Evolutionary conservation across 2,797 vertebrate genomes (phyloP).

Genomic region (Alauda arvensis): DNA sequence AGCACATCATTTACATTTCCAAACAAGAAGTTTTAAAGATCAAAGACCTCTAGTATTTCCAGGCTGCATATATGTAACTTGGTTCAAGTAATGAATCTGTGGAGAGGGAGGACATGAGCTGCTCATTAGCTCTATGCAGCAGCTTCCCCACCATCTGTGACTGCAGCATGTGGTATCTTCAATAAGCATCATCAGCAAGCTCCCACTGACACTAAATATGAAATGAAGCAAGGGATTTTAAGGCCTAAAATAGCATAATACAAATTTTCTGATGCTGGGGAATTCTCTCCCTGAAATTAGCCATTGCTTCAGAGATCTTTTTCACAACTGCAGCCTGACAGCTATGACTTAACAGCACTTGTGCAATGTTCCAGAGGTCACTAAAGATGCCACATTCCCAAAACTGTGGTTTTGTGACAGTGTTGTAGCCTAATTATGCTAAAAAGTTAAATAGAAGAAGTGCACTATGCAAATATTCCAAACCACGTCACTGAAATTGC

Average conservation of each 20-base stretch:
- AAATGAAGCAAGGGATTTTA: neutral
- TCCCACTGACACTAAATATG: neutral
- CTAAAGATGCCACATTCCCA: neutral
- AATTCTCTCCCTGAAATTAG: constrained; percentile 1
- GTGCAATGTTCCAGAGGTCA: neutral
- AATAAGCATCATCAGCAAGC: neutral
- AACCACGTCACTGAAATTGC: neutral
- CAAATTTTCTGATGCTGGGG: neutral
- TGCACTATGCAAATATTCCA: neutral
- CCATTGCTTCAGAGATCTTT: neutral
- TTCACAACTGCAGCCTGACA: neutral
- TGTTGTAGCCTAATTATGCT: neutral
- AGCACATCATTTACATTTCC: constrained; percentile 52
- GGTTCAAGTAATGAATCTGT: neutral
- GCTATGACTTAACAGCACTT: neutral
- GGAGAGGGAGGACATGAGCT: constrained; percentile 5
- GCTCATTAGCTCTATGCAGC: neutral
- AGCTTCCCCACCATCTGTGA: neutral
- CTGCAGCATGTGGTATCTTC: neutral
- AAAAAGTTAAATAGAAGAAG: neutral
- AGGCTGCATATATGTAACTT: constrained; percentile 13
- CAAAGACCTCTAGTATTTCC: constrained; percentile 39
- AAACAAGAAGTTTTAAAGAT: constrained; percentile 54
- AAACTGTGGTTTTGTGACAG: neutral
- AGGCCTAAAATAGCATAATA: neutral